Evolutionary conservation across 2,113 vertebrate genomes (phyloP).

Genomic region (Etia nguti): DNA sequence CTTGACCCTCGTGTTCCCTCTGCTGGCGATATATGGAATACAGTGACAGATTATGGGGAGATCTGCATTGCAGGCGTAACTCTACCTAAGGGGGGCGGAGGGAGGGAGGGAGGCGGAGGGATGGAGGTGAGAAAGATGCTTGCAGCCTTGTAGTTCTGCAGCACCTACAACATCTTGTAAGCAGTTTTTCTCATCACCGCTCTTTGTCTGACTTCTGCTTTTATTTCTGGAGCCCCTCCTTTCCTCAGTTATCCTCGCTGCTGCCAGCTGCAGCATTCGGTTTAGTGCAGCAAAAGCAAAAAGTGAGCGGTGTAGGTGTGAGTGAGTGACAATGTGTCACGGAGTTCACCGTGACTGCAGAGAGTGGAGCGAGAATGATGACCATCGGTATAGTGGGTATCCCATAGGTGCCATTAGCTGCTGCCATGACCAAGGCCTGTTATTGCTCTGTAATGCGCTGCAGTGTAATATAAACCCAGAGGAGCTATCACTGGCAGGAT

Average conservation of each 20-base stretch:
- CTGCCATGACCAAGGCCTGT: not conserved
- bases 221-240: not conserved
- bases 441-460: not conserved
- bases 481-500: not conserved
- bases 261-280: conserved; percentile 7
- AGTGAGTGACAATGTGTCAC: conserved; percentile 8
- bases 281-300: conserved; percentile 26
- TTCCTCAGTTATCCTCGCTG: not conserved
- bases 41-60: conserved; percentile 27
- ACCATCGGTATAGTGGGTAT: not conserved
- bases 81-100: conserved; percentile 23
- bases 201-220: not conserved
- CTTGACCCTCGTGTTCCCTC: conserved; percentile 42
- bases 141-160: conserved; percentile 41
- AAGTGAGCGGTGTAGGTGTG: not conserved
- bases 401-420: not conserved
- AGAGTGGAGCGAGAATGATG: not conserved
- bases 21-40: conserved; percentile 40
- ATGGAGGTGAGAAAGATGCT: not conserved
- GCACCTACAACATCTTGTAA: conserved; percentile 39
- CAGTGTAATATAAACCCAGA: conserved; percentile 2
- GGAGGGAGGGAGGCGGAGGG: not conserved
- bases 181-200: conserved; percentile 21
- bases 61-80: conserved; percentile 73
- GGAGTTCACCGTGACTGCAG: conserved; percentile 14